Conservation (phyloP, 2,113 vertebrate genomes). For the Poeciliopsis retropinna region DNA sequence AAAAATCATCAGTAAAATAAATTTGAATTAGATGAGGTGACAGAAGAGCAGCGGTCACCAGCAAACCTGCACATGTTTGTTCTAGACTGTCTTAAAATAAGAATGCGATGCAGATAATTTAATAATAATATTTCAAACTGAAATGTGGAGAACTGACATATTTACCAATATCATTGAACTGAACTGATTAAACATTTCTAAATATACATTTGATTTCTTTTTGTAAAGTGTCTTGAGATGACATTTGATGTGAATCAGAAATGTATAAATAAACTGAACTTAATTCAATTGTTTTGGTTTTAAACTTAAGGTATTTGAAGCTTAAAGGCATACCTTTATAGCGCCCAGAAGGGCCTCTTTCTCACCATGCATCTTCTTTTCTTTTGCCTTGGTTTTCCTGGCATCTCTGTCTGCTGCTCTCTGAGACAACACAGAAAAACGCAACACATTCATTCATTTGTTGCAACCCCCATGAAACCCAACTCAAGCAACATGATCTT, state of each 20-base stretch:
- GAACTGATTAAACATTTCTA: neutral
- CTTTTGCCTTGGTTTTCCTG: conserved; percentile 85
- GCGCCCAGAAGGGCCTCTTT: conserved; percentile 83
- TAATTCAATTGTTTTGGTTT: neutral
- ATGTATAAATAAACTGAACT: too few species aligned
- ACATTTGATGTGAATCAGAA: too few species aligned
- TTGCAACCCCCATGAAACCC: neutral
- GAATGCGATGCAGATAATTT: neutral
- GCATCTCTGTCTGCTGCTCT: conserved; percentile 86
- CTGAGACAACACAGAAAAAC: conserved; percentile 62
- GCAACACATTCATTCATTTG: neutral
- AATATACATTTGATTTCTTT: too few species aligned
- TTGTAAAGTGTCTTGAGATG: too few species aligned
- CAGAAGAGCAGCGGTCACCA: too few species aligned
- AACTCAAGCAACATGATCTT: neutral
- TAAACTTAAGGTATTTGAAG: neutral
- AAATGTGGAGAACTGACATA: too few species aligned
- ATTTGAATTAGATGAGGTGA: neutral
- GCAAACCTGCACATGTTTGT: too few species aligned
- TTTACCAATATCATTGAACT: neutral
- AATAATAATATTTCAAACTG: too few species aligned
- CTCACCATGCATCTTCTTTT: conserved; percentile 79
- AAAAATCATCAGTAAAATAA: neutral
- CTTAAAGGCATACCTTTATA: conserved; percentile 82
- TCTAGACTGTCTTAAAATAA: neutral